Evolutionary conservation across 2,113 vertebrate species (phyloP), one percentile per base, ranked within the genome.

Genomic region (Gambusia holbrooki): DNA sequence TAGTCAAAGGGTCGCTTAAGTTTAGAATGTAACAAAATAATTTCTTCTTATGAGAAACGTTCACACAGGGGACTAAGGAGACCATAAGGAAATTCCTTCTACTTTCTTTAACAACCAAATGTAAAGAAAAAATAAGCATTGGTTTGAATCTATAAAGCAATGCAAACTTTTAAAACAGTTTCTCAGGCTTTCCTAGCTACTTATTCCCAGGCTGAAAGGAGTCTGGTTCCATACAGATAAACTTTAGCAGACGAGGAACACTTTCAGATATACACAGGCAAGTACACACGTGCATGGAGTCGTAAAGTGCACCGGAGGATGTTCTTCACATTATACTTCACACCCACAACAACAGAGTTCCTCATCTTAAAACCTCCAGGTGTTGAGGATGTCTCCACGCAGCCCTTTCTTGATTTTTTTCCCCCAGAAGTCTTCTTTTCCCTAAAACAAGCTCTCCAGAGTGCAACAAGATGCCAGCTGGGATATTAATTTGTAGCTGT

Each of bases 191-290:
- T 37, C 10, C 35, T 12, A 11, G 2, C 35, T 37, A 37, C 35
- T 82, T 87, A 89, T 87, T 89, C 74, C 81, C 83, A 79, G 65
- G 73, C 76, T 68, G 84, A 12, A 69, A 82, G 62, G 79, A 81
- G 83, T 76, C 88, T 91, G 90, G 76, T 45, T 81, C 74, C 51
- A 61, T 73, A 87, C 86, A 84, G 90, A 90, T 89, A 89, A 89
- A 88, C 72, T 89, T 76, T 62, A 33, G 71, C 72, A 68, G 74
- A 76, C 69, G 73, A 75, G 61, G 45, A 71, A 64, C 62, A 60
- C 30, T 77, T 62, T 73, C 75, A 74, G 17, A 73, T 58, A 73
- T 74, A 45, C 71, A 73, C 32, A 28, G 25, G 37, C 19, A 75
- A 63, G n/a, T 25, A 61, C 60, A 66, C 60, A 51, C 61, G 42